Conservation (phyloP, 1,140 invertebrate genomes). For the Tetragnatha versicolor region DNA sequence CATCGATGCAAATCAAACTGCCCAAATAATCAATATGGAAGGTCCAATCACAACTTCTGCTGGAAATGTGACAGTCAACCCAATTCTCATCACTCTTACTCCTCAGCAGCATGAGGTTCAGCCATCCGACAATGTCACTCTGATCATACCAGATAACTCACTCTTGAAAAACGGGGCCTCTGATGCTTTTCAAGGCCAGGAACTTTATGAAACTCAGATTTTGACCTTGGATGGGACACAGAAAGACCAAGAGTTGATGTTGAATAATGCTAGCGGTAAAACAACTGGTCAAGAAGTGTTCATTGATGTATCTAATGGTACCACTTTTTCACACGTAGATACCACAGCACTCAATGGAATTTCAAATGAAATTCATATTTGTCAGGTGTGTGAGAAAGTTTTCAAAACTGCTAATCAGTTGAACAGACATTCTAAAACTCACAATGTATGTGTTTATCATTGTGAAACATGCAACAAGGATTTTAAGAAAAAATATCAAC, state of each 20-base stretch:
- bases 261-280: not conserved
- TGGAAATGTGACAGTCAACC: conserved; percentile 48
- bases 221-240: conserved; percentile 3
- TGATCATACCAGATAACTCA: conserved; percentile 25
- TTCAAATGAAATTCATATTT: not conserved
- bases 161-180: not conserved
- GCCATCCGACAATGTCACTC: conserved; percentile 18
- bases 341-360: not conserved
- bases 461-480: conserved; percentile 37
- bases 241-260: not conserved
- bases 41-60: not conserved
- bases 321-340: not conserved
- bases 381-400: conserved; percentile 21
- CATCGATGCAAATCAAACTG: conserved; percentile 21
- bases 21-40: conserved; percentile 35
- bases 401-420: conserved; percentile 34
- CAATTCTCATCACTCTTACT: conserved; percentile 42
- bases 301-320: not conserved
- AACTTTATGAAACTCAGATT: conserved; percentile 22
- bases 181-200: conserved; percentile 8
- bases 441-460: conserved; percentile 25
- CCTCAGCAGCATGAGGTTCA: conserved; percentile 37
- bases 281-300: not conserved
- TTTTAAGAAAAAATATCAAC: conserved; percentile 39
- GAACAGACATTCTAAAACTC: conserved; percentile 13